Conservation (phyloP, 2,888 invertebrate genomes). For the Flabesymbios commensalis region DNA sequence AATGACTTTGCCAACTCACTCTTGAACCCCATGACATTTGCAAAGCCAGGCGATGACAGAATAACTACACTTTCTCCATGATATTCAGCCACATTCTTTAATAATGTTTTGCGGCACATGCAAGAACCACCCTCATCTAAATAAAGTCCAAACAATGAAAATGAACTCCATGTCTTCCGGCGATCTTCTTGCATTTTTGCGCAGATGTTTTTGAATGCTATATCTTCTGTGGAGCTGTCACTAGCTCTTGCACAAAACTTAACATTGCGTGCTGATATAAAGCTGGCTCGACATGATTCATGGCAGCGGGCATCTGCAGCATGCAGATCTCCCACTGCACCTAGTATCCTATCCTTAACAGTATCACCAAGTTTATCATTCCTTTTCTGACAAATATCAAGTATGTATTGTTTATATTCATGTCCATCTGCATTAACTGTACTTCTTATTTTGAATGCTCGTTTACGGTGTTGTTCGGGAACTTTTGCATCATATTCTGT, state of each 20-base stretch:
- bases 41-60: constrained; percentile 1
- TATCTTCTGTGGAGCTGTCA: background rate
- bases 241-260: background rate
- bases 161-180: constrained; percentile 3
- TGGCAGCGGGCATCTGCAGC: constrained; percentile 5
- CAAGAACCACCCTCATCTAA: constrained; percentile 8
- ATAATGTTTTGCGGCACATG: constrained; percentile 11
- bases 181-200: constrained; percentile 9
- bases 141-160: constrained; percentile 5
- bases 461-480: background rate
- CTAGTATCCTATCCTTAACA: background rate
- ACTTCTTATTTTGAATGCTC: constrained; percentile 2
- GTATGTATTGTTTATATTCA: constrained; percentile 5
- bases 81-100: constrained; percentile 8
- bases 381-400: constrained; percentile 1
- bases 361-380: constrained; percentile 6
- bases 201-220: background rate
- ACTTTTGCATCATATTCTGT: background rate
- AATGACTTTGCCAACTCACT: constrained; percentile 4
- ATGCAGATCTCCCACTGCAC: constrained; percentile 3
- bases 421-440: background rate
- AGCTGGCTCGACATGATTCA: constrained; percentile 4
- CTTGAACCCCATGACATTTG: constrained; percentile 6
- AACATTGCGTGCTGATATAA: constrained; percentile 2
- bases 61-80: constrained; percentile 9